These are phyloP conservation scores for Atta texana DNA, from an alignment of 1,140 invertebrate species.

Conservation along the genomic window DNA sequence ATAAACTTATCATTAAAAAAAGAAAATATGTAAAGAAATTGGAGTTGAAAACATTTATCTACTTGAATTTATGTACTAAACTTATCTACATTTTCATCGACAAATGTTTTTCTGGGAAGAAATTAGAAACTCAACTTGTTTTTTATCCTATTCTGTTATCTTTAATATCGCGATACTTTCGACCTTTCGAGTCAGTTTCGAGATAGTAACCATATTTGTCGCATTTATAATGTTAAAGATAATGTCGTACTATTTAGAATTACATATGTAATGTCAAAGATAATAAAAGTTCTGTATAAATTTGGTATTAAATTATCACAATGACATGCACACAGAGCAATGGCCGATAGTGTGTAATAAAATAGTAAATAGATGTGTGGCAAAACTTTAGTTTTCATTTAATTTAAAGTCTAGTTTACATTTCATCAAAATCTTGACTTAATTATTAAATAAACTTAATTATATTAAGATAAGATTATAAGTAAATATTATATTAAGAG, in stretches of 20 bases:
- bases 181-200: constrained; percentile 48
- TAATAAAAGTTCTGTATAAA: background rate
- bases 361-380: background rate
- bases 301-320: background rate
- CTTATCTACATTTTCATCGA: background rate
- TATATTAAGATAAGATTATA: background rate
- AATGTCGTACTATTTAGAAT: constrained; percentile 1
- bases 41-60: background rate
- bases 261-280: background rate
- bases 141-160: constrained; percentile 63
- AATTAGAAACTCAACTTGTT: constrained; percentile 25
- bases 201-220: constrained; percentile 50
- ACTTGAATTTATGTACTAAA: background rate
- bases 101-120: constrained; percentile 18
- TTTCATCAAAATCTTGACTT: background rate
- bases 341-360: background rate
- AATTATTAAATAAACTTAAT: background rate
- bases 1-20: background rate
- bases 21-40: background rate
- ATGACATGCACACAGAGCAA: background rate
- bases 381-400: background rate
- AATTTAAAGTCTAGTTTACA: background rate
- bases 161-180: constrained; percentile 64
- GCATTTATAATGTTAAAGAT: background rate
- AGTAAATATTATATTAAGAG: background rate